Conservation (phyloP, 37 sponge, comb jelly and placozoan genomes). For the Bolinopsis microptera region DNA sequence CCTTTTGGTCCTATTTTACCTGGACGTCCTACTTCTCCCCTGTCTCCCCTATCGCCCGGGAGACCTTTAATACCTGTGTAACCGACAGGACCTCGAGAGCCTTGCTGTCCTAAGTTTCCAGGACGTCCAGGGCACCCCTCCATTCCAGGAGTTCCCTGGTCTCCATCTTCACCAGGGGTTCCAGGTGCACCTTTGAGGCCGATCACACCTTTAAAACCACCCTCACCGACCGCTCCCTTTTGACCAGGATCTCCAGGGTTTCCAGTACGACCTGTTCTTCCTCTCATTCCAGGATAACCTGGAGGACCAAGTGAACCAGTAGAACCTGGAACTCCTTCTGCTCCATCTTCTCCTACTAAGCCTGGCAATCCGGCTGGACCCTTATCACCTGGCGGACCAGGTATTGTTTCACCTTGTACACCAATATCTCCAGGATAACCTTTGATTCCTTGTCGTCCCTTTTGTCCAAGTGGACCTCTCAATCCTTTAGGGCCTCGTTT, state of each 20-base stretch:
- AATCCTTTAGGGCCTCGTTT: background rate
- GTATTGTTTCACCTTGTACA: background rate
- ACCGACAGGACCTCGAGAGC: background rate
- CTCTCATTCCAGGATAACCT: background rate
- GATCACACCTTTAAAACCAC: background rate
- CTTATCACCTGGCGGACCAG: background rate
- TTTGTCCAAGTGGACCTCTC: background rate
- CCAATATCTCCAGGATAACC: background rate
- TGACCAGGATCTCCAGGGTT: background rate
- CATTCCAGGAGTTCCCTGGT: background rate
- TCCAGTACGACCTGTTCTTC: background rate
- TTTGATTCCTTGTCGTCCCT: background rate
- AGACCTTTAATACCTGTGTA: background rate
- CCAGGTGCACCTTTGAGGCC: background rate
- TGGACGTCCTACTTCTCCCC: background rate
- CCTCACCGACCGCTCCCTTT: background rate
- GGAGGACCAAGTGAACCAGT: background rate
- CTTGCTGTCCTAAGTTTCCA: background rate
- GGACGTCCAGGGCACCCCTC: background rate
- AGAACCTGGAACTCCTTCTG: background rate
- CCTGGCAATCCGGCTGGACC: background rate
- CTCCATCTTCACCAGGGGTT: background rate
- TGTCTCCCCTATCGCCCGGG: background rate
- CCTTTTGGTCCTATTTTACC: conserved; percentile 14
- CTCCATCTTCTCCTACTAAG: background rate